phyloP scores from a whole-genome alignment of 2,113 vertebrate genomes.

The Syngnathus floridae region DNA sequence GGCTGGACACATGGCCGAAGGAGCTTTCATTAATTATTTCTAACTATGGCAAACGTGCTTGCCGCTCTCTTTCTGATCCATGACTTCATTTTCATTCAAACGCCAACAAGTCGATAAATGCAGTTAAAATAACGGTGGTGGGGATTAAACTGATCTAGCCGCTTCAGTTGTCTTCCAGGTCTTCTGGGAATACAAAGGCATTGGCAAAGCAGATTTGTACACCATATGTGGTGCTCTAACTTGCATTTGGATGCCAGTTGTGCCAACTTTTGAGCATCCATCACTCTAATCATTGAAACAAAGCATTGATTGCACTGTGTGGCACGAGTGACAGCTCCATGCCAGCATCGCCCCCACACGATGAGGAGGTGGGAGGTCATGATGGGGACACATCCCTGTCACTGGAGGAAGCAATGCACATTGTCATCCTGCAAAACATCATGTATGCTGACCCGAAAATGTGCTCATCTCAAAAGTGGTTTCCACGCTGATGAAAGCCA shows the following conservation, averaged over 20 bases:
- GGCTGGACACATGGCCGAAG: slow-evolving; percentile 43
- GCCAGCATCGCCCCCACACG: slow-evolving; percentile 18
- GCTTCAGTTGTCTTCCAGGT: too few species aligned
- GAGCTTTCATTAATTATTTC: slow-evolving; percentile 51
- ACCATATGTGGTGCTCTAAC: background rate
- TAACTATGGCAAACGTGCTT: slow-evolving; percentile 23
- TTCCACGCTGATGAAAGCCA: background rate
- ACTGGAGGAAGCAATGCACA: slow-evolving; percentile 22
- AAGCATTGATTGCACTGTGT: slow-evolving; percentile 33
- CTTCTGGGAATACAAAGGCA: background rate
- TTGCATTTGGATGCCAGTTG: background rate
- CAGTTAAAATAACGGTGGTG: background rate
- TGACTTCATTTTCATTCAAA: background rate
- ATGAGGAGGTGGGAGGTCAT: background rate
- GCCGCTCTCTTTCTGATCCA: background rate
- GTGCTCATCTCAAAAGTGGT: background rate
- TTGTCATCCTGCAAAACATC: background rate
- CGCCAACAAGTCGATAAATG: background rate
- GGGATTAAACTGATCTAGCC: background rate
- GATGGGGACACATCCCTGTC: slow-evolving; percentile 15
- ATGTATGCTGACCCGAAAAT: background rate
- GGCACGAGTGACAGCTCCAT: slow-evolving; percentile 46
- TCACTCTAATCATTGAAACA: slow-evolving; percentile 26
- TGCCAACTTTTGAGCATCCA: background rate
- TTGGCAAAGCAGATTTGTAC: background rate